Evolutionary conservation across 2,888 invertebrate species (phyloP), one percentile per base, ranked within the genome.

Genomic region (Hartigia nigra): DNA sequence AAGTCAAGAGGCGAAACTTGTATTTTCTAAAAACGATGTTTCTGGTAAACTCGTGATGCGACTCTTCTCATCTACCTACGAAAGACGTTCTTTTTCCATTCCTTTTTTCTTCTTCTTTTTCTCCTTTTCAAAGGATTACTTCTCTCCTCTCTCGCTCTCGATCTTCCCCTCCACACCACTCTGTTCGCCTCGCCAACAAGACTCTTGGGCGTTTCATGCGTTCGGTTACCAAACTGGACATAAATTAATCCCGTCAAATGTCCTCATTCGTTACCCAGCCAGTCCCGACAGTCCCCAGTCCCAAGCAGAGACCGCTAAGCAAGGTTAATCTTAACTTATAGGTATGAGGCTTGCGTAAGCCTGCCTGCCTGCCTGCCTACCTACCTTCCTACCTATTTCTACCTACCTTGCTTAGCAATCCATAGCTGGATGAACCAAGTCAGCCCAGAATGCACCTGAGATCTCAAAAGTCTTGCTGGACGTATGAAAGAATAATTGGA

Each of bases 241-340:
- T 90, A 90, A 90, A 90, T 90, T 90, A 90, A 90, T 90, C 88
- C 90, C 89, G 88, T 90, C 88, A 88, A 90, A 89, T 87, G 89
- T 90, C 90, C 89, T 88, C 89, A 87, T 90, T 90, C 89, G 89
- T 90, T 88, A 89, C 82, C 78, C 82, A 79, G 81, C 85, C 79
- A 79, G 82, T 85, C 82, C 84, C 84, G 81, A 82, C 77, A 82
- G 78, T 78, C 77, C 55, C 76, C 76, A 78, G 79, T 78, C 74
- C 81, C 79, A 34, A 74, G 75, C 81, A 78, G 82, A 79, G 83
- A 82, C 82, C 83, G 87, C 87, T 88, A 87, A 90, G 90, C 89
- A 88, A 90, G 88, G 90, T 90, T 90, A 90, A 90, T 90, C 90
- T 90, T 87, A 88, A 90, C 88, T 88, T 90, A 89, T 88, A 86